These are phyloP conservation scores for Discoglossus pictus DNA, from an alignment of 2,797 vertebrate species.

Conservation along the genomic window DNA sequence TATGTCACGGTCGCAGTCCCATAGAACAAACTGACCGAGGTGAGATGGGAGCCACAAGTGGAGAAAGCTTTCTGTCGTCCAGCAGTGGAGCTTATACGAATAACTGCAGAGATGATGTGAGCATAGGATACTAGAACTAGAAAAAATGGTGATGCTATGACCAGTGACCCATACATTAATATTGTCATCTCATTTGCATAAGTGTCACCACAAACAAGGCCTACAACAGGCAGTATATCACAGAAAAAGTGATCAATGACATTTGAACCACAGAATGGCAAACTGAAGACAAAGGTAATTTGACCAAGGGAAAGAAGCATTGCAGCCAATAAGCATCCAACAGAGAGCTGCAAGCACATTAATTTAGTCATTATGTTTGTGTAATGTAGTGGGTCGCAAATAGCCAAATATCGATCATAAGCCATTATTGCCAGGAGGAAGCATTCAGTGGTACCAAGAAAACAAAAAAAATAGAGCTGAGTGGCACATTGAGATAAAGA, in stretches of 20 bases:
- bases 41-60: slow-evolving; percentile 53
- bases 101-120: slow-evolving; percentile 34
- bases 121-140: slow-evolving; percentile 50
- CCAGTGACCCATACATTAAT: slow-evolving; percentile 33
- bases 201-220: slow-evolving; percentile 32
- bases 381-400: slow-evolving; percentile 35
- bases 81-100: slow-evolving; percentile 39
- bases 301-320: slow-evolving; percentile 11
- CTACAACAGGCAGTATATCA: slow-evolving; percentile 48
- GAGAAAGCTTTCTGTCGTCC: slow-evolving; percentile 52
- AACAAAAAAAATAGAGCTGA: slow-evolving; percentile 38
- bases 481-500: slow-evolving; percentile 11
- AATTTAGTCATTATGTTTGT: slow-evolving; percentile 19
- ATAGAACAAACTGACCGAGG: slow-evolving; percentile 50
- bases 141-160: slow-evolving; percentile 38
- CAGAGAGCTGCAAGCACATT: slow-evolving; percentile 1
- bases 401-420: slow-evolving; percentile 50
- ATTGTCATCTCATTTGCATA: slow-evolving; percentile 28
- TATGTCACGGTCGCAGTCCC: slow-evolving; percentile 49
- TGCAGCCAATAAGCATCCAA: slow-evolving; percentile 11
- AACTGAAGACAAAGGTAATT: slow-evolving; percentile 17
- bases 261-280: slow-evolving; percentile 34
- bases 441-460: slow-evolving; percentile 24
- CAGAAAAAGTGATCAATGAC: slow-evolving; percentile 54
- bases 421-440: slow-evolving; percentile 44